These are phyloP conservation scores for Athalia circularis DNA, from an alignment of 2,888 invertebrate genomes.

Conservation along the genomic window DNA sequence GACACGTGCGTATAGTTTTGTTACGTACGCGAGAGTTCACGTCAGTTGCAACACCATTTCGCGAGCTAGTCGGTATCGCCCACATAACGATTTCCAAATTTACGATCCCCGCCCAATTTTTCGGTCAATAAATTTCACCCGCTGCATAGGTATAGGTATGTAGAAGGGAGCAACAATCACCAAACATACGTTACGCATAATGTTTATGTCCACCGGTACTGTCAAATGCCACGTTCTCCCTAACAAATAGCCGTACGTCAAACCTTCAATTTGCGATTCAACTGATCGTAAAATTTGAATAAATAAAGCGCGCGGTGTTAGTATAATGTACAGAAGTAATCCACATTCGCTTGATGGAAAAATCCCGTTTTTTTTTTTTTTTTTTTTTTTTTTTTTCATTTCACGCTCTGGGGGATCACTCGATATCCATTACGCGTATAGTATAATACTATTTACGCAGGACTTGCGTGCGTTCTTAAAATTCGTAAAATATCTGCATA, in stretches of 20 bases:
- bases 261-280: not conserved
- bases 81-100: conserved; percentile 17
- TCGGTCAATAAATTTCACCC: conserved; percentile 35
- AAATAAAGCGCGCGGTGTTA: not conserved
- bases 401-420: too few species aligned
- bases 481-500: too few species aligned
- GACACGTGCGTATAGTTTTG: too few species aligned
- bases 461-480: too few species aligned
- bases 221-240: not conserved
- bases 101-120: conserved; percentile 33
- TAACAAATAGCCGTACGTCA: conserved; percentile 1
- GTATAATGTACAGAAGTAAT: too few species aligned
- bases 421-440: too few species aligned
- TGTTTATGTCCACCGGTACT: not conserved
- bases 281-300: not conserved
- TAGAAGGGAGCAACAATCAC: not conserved
- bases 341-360: too few species aligned
- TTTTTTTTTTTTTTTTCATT: too few species aligned
- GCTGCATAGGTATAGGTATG: not conserved
- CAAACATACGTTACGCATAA: conserved; percentile 25
- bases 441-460: too few species aligned
- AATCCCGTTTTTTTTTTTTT: too few species aligned
- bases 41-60: not conserved
- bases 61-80: not conserved
- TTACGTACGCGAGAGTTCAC: conserved; percentile 16